phyloP scores from a whole-genome alignment of 53 echinoderm and acorn worm genomes.

The Arbacia lixula region DNA sequence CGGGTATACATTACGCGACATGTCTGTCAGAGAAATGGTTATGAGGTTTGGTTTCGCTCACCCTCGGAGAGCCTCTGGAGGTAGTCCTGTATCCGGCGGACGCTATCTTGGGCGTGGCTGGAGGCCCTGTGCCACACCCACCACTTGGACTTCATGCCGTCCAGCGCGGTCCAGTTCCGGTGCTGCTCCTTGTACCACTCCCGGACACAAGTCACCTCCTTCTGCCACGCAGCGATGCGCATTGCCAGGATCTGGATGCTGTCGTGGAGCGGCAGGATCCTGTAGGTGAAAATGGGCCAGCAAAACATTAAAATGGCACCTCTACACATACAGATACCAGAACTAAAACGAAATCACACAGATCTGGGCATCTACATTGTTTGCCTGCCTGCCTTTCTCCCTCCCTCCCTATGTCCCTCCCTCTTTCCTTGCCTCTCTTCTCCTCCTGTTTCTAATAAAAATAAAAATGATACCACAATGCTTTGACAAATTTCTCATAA shows the following conservation, averaged over 20 bases:
- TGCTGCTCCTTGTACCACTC: slow-evolving; percentile 96
- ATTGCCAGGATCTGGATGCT: slow-evolving; percentile 93
- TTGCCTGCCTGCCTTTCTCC: not conserved
- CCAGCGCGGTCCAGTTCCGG: slow-evolving; percentile 75
- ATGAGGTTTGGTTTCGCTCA: too few relatives aligned
- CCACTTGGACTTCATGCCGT: slow-evolving; percentile 93
- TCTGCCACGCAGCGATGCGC: slow-evolving; percentile 90
- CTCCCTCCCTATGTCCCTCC: not conserved
- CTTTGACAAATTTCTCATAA: too few relatives aligned
- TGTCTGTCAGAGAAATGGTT: too few relatives aligned
- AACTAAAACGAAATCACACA: too few relatives aligned
- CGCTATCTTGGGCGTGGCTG: slow-evolving; percentile 73
- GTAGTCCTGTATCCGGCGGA: slow-evolving; percentile 81
- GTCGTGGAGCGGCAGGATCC: slow-evolving; percentile 84
- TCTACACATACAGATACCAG: too few relatives aligned
- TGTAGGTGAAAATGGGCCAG: slow-evolving; percentile 6
- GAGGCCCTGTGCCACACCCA: slow-evolving; percentile 88
- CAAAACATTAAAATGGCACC: too few relatives aligned
- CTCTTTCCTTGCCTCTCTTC: not conserved
- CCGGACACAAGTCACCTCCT: slow-evolving; percentile 81
- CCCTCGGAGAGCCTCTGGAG: slow-evolving; percentile 89
- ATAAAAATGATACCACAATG: too few relatives aligned
- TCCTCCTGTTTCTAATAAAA: too few relatives aligned
- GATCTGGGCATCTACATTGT: too few relatives aligned
- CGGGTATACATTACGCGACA: too few relatives aligned